Conservation (phyloP, 2,888 invertebrate species). For the Drosophila nr. perissopoda region DNA sequence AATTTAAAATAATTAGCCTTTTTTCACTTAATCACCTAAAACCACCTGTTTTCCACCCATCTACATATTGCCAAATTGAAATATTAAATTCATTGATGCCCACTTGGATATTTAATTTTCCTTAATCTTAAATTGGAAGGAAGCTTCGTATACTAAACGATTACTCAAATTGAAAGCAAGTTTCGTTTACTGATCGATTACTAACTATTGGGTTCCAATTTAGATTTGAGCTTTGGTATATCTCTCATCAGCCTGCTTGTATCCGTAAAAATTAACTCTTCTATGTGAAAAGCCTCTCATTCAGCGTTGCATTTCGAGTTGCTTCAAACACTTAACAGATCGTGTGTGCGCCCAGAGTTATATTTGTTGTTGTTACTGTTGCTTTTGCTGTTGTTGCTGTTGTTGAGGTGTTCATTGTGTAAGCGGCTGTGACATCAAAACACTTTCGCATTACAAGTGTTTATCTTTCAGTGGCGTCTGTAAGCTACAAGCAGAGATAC, state of each 20-base stretch:
- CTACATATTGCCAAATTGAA: not conserved
- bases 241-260: not conserved
- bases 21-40: not conserved
- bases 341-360: constrained; percentile 29
- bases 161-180: not conserved
- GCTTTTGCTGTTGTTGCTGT: constrained; percentile 28
- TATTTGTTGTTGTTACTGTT: constrained; percentile 33
- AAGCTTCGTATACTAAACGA: not conserved
- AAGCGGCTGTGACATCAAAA: constrained; percentile 60
- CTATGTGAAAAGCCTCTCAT: not conserved
- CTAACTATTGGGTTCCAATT: not conserved
- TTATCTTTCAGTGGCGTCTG: constrained; percentile 56
- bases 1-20: not conserved
- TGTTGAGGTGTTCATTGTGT: constrained; percentile 53
- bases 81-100: not conserved
- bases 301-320: constrained; percentile 20
- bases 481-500: constrained; percentile 12
- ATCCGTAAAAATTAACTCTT: not conserved
- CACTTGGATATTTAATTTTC: not conserved
- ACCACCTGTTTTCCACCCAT: not conserved
- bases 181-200: not conserved
- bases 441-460: constrained; percentile 79
- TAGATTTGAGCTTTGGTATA: not conserved
- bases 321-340: constrained; percentile 61
- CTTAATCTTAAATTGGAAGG: not conserved